Conservation (phyloP, 2,113 vertebrate genomes). For the Xiphias gladius region DNA sequence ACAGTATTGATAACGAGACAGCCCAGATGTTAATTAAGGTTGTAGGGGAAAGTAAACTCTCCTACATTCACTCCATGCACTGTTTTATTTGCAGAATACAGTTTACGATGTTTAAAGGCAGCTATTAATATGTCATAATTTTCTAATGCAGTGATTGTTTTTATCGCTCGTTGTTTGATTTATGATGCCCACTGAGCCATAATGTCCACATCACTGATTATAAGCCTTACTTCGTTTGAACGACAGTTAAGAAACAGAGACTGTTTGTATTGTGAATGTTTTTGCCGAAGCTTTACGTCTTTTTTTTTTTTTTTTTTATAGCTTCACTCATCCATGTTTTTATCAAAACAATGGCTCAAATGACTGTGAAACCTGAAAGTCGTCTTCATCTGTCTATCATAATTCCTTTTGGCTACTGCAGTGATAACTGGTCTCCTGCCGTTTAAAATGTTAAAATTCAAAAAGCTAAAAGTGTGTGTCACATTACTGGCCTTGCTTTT, state of each 20-base stretch:
- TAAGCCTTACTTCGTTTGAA: not conserved
- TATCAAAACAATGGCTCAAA: not conserved
- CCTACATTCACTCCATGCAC: not conserved
- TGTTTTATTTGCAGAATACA: constrained; percentile 29
- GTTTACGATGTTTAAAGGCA: constrained; percentile 10
- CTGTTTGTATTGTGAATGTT: not conserved
- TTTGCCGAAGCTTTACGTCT: not conserved
- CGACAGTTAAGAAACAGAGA: not conserved
- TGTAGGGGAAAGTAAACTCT: constrained; percentile 46
- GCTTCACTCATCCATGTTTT: too few relatives aligned
- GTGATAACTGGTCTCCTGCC: too few relatives aligned
- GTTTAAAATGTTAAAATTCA: too few relatives aligned
- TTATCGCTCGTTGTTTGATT: constrained; percentile 24
- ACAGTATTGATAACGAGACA: constrained; percentile 9
- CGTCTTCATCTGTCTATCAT: too few relatives aligned
- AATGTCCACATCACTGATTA: not conserved
- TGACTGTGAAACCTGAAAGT: not conserved
- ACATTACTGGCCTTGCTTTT: too few relatives aligned
- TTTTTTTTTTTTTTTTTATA: too few relatives aligned
- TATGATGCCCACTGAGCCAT: constrained; percentile 18
- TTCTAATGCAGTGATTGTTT: constrained; percentile 29
- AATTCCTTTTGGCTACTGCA: too few relatives aligned
- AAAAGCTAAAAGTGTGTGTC: too few relatives aligned
- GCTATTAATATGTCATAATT: constrained; percentile 40
- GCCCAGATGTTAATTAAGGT: constrained; percentile 14